Evolutionary conservation across 2,888 invertebrate genomes (phyloP).

Genomic region (Auanema sp.): DNA sequence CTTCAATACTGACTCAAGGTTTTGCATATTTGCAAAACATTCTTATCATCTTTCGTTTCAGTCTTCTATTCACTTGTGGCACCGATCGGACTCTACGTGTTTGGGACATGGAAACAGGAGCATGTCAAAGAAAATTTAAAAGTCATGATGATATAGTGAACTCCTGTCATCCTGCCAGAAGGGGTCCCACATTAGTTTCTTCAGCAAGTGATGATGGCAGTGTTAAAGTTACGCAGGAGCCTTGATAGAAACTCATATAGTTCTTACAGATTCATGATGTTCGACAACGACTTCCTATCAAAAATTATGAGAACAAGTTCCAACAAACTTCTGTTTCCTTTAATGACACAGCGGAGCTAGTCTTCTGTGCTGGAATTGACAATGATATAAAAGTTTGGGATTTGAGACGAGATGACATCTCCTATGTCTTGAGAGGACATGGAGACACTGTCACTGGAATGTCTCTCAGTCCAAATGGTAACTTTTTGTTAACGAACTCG

Average conservation of each 20-base stretch:
- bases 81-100: conserved; percentile 92
- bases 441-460: conserved; percentile 90
- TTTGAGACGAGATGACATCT: conserved; percentile 80
- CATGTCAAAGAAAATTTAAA: conserved; percentile 76
- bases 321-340: conserved; percentile 83
- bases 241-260: not conserved
- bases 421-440: conserved; percentile 84
- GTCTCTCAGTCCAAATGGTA: conserved; percentile 75
- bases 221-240: conserved; percentile 72
- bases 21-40: conserved; percentile 2
- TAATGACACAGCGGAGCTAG: conserved; percentile 91
- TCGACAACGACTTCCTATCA: conserved; percentile 79
- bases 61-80: conserved; percentile 82
- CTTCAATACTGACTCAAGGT: conserved; percentile 62
- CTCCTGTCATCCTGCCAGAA: conserved; percentile 71
- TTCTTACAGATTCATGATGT: conserved; percentile 76
- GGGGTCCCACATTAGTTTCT: conserved; percentile 86
- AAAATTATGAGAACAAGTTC: conserved; percentile 68
- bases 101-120: conserved; percentile 90
- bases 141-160: conserved; percentile 72
- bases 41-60: conserved; percentile 47
- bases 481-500: conserved; percentile 86
- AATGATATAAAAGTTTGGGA: conserved; percentile 97
- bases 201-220: conserved; percentile 94
- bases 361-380: conserved; percentile 92